Percentiles rank a stretch among this genome's conserved stretches.
phyloP scores from a whole-genome alignment of 2,888 invertebrate genomes.

The Peribatodes rhomboidaria region DNA sequence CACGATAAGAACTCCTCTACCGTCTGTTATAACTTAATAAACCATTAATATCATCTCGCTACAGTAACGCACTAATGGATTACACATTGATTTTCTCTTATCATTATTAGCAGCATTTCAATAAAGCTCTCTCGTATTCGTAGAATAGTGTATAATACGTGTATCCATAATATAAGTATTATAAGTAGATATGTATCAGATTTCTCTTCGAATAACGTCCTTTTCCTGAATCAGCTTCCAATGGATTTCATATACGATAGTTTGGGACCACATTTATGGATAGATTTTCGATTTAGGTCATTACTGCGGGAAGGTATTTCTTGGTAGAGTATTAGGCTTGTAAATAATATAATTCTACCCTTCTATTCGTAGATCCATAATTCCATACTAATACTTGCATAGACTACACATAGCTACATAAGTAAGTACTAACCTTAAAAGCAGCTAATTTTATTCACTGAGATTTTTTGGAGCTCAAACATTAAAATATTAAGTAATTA shows the following conservation, averaged over 20 bases:
- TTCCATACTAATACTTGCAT: too few species aligned
- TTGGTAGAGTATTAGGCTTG: slow-evolving; percentile 7
- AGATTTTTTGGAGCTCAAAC: too few species aligned
- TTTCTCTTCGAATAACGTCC: slow-evolving; percentile 20
- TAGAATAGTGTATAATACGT: not conserved
- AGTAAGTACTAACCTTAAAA: too few species aligned
- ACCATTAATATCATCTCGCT: not conserved
- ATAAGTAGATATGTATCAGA: not conserved
- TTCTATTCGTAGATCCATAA: not conserved
- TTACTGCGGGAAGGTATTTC: slow-evolving; percentile 4
- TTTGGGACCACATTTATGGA: slow-evolving; percentile 25
- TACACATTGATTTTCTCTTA: slow-evolving; percentile 1
- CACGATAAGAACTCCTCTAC: not conserved
- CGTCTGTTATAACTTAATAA: not conserved
- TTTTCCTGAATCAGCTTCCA: slow-evolving; percentile 27
- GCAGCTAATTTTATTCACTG: too few species aligned
- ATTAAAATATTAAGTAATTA: too few species aligned
- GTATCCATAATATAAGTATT: not conserved
- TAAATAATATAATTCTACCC: slow-evolving; percentile 3
- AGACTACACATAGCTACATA: too few species aligned
- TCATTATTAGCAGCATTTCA: not conserved
- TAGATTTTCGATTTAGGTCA: slow-evolving; percentile 17
- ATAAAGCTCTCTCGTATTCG: not conserved
- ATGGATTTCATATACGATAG: slow-evolving; percentile 26
- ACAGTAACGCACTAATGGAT: not conserved